Conservation (phyloP, 2,888 invertebrate genomes). For the Drosophila imparisetae region DNA sequence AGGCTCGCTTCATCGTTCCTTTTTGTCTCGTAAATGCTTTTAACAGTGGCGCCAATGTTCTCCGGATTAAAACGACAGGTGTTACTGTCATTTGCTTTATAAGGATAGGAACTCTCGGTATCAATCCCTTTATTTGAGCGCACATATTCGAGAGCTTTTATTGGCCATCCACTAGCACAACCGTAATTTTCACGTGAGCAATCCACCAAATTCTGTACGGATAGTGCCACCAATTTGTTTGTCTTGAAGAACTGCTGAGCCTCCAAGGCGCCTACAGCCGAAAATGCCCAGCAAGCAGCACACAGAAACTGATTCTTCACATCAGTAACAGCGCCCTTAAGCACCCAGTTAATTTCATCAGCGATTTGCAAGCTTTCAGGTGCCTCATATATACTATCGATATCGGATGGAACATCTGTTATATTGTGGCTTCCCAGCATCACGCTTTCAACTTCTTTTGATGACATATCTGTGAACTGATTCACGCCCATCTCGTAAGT, state of each 20-base stretch:
- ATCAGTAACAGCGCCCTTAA: constrained; percentile 92
- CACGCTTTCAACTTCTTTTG: constrained; percentile 88
- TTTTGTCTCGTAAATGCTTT: constrained; percentile 89
- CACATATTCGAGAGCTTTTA: constrained; percentile 92
- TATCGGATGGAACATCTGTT: constrained; percentile 26
- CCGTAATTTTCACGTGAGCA: constrained; percentile 92
- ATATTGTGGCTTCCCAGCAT: constrained; percentile 58
- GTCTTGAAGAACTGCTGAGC: constrained; percentile 93
- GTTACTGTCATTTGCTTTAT: constrained; percentile 80
- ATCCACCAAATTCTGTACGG: constrained; percentile 96
- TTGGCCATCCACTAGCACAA: constrained; percentile 90
- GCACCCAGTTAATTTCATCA: constrained; percentile 92
- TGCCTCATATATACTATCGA: constrained; percentile 59
- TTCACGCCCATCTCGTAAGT: constrained; percentile 90
- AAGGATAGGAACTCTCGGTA: constrained; percentile 94
- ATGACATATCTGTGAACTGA: constrained; percentile 91
- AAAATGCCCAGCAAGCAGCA: constrained; percentile 97
- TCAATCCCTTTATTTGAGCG: constrained; percentile 93
- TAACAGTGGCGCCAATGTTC: constrained; percentile 90
- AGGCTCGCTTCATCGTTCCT: constrained; percentile 89
- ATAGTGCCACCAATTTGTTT: constrained; percentile 90
- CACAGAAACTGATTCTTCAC: constrained; percentile 95
- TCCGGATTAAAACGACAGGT: constrained; percentile 87
- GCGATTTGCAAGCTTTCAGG: constrained; percentile 88
- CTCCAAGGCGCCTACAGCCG: constrained; percentile 94